Evolutionary conservation across 2,113 vertebrate species (phyloP).

Genomic region (Elanus axillaris): DNA sequence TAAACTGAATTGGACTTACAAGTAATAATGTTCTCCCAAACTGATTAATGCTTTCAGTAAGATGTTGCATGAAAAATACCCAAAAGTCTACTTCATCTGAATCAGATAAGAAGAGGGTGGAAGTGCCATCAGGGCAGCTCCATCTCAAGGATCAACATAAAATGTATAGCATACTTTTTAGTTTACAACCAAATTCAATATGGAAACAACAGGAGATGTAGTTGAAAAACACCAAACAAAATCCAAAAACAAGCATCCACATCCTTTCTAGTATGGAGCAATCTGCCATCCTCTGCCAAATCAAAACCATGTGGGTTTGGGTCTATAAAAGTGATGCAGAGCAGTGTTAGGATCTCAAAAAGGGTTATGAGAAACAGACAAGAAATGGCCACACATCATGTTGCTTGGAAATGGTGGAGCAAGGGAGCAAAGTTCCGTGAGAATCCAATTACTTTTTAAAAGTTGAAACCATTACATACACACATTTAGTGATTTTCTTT

Average conservation of each 20-base stretch:
- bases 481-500: background rate
- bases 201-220: background rate
- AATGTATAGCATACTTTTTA: background rate
- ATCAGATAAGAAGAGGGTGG: background rate
- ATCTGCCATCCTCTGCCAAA: slow-evolving; percentile 3
- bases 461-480: background rate
- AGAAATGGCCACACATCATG: background rate
- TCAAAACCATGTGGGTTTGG: background rate
- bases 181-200: background rate
- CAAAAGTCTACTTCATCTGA: background rate
- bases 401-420: background rate
- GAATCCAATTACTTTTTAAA: background rate
- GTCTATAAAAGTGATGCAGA: slow-evolving; percentile 16
- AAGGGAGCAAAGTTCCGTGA: background rate
- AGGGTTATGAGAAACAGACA: slow-evolving; percentile 21
- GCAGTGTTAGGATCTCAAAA: background rate
- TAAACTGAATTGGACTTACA: background rate
- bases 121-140: background rate
- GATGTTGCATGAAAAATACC: background rate
- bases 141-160: background rate
- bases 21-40: background rate
- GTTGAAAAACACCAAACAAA: background rate
- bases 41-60: background rate
- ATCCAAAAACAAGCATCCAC: background rate
- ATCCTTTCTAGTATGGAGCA: background rate